Percentiles rank a stretch among this genome's conserved stretches.
Evolutionary conservation across 1,140 invertebrate genomes (phyloP).

Genomic region (Calliopsis andreniformis): DNA sequence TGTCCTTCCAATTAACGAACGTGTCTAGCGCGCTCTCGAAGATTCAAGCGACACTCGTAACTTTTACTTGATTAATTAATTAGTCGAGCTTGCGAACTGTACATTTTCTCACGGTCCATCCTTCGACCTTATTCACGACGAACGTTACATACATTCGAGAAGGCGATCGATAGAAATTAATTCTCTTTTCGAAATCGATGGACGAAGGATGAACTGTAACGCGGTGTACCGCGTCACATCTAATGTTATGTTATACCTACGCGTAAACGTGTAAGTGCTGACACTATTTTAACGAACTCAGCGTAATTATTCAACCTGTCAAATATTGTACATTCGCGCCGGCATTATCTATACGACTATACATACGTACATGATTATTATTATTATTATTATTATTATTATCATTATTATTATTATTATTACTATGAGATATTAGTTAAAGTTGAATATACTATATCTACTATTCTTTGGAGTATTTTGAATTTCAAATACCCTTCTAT

Average conservation of each 20-base stretch:
- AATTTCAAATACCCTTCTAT: neutral
- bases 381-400: slow-evolving; percentile 51
- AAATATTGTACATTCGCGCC: slow-evolving; percentile 74
- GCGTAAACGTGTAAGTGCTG: slow-evolving; percentile 39
- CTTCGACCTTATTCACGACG: neutral
- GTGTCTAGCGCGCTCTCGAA: slow-evolving; percentile 58
- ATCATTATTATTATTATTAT: slow-evolving; percentile 47
- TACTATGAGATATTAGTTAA: slow-evolving; percentile 65
- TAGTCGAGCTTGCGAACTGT: slow-evolving; percentile 51
- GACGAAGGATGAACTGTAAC: slow-evolving; percentile 36
- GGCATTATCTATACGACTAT: slow-evolving; percentile 59
- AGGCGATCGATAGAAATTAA: neutral
- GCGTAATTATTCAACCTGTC: slow-evolving; percentile 64
- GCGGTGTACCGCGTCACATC: slow-evolving; percentile 41
- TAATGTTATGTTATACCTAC: slow-evolving; percentile 40
- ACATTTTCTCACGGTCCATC: slow-evolving; percentile 65
- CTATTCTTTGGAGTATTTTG: slow-evolving; percentile 56
- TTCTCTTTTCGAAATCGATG: slow-evolving; percentile 1
- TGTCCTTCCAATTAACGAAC: slow-evolving; percentile 72
- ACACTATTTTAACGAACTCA: slow-evolving; percentile 57
- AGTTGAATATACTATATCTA: slow-evolving; percentile 72
- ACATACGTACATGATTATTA: slow-evolving; percentile 47
- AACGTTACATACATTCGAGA: neutral
- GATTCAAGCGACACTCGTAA: slow-evolving; percentile 57
- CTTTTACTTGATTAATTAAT: slow-evolving; percentile 41